These are phyloP conservation scores for Danio choprae DNA, from an alignment of 2,797 vertebrate species.

Conservation along the genomic window DNA sequence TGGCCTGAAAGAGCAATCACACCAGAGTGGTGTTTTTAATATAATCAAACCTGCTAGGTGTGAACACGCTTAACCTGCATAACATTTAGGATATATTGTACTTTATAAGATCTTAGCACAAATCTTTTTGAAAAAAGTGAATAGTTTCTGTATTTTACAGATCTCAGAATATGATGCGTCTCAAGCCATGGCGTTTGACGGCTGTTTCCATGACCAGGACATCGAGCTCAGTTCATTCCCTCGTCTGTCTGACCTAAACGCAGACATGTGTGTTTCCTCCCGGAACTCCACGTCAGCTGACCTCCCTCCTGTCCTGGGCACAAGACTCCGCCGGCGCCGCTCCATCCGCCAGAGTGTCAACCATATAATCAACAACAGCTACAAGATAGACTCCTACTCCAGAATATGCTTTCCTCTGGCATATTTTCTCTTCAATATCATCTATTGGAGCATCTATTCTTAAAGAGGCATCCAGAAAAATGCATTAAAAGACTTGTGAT, in stretches of 20 bases:
- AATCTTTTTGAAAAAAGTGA: not conserved
- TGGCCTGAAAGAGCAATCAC: no score
- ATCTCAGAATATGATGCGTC: slow-evolving; percentile 84
- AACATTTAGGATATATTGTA: no score
- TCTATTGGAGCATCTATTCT: slow-evolving; percentile 92
- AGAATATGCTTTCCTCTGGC: slow-evolving; percentile 87
- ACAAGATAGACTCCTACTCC: slow-evolving; percentile 91
- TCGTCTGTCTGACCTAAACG: slow-evolving; percentile 59
- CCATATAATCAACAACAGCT: slow-evolving; percentile 88
- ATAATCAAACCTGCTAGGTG: no score
- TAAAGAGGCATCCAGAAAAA: slow-evolving; percentile 64
- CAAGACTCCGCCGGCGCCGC: slow-evolving; percentile 78
- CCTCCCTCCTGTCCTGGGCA: slow-evolving; percentile 68
- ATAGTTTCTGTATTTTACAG: slow-evolving; percentile 68
- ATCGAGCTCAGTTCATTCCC: slow-evolving; percentile 80
- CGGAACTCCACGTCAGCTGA: slow-evolving; percentile 51
- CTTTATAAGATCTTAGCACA: not conserved
- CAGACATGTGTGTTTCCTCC: slow-evolving; percentile 63
- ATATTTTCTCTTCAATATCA: slow-evolving; percentile 90
- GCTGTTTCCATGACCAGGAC: slow-evolving; percentile 86
- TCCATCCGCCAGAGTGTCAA: slow-evolving; percentile 80
- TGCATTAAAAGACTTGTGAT: not conserved
- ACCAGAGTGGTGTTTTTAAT: no score
- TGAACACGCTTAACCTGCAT: no score
- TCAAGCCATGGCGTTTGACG: slow-evolving; percentile 90